Percentiles rank a stretch among this genome's conserved stretches.
These are phyloP conservation scores for Tiliqua scincoides DNA, from an alignment of 2,113 vertebrate species.

Conservation along the genomic window DNA sequence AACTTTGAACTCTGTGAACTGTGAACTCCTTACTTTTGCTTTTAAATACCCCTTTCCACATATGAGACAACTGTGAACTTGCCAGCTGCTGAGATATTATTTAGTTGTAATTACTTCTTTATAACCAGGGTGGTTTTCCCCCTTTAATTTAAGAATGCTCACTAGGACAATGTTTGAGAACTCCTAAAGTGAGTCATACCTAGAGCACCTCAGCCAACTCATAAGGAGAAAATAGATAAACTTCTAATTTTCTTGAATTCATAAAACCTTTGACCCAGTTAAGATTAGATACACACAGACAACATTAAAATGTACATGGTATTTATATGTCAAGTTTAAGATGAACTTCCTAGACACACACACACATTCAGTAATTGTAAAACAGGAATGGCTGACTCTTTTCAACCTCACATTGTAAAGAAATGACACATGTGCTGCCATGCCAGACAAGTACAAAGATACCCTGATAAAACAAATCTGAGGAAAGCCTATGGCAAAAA, in stretches of 20 bases:
- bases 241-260: not conserved
- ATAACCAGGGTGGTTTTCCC: not conserved
- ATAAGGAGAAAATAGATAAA: not conserved
- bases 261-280: not conserved
- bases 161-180: not conserved
- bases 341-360: not conserved
- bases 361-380: constrained; percentile 31
- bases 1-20: too few relatives aligned
- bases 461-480: constrained; percentile 62
- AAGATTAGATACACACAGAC: constrained; percentile 2
- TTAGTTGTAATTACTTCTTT: not conserved
- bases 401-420: not conserved
- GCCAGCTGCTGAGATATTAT: not conserved
- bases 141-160: not conserved
- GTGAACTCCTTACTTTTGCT: not conserved
- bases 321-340: not conserved
- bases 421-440: not conserved
- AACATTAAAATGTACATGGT: not conserved
- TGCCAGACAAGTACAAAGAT: constrained; percentile 65
- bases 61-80: not conserved
- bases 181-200: not conserved
- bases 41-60: not conserved
- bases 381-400: constrained; percentile 38
- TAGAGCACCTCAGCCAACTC: not conserved
- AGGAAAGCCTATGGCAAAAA: constrained; percentile 67